Evolutionary conservation across 2,888 invertebrate genomes (phyloP).

Genomic region (Keiferia lycopersicella): DNA sequence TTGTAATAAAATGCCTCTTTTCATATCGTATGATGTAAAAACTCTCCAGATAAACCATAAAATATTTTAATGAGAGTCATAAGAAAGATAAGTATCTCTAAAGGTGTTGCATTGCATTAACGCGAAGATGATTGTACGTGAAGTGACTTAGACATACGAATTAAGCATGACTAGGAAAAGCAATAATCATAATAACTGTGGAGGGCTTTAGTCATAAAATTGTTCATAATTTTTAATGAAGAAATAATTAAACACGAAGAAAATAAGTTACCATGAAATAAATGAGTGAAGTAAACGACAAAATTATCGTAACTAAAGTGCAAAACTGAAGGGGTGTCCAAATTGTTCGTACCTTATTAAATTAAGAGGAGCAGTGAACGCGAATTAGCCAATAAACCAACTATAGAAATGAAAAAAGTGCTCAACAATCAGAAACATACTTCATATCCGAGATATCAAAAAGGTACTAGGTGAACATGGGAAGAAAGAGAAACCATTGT

Average conservation of each 20-base stretch:
- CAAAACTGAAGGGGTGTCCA: neutral
- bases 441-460: neutral
- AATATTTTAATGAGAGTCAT: slow-evolving; percentile 12
- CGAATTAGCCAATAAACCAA: neutral
- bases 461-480: neutral
- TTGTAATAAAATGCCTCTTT: neutral
- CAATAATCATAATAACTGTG: slow-evolving; percentile 3
- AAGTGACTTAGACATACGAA: slow-evolving; percentile 15
- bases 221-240: neutral
- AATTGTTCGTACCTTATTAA: too few species aligned
- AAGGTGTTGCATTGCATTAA: slow-evolving; percentile 9
- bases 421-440: neutral
- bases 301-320: neutral
- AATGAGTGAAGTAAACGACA: neutral
- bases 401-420: neutral
- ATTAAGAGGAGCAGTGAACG: too few species aligned
- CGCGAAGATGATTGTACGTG: neutral
- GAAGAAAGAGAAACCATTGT: slow-evolving; percentile 33
- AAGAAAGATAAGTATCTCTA: slow-evolving; percentile 6
- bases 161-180: slow-evolving; percentile 11
- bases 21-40: neutral
- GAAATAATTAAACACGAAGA: neutral
- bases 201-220: neutral
- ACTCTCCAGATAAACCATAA: neutral
- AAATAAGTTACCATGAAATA: neutral